Conservation (phyloP, 2,113 vertebrate genomes). For the Polyodon spathula region DNA sequence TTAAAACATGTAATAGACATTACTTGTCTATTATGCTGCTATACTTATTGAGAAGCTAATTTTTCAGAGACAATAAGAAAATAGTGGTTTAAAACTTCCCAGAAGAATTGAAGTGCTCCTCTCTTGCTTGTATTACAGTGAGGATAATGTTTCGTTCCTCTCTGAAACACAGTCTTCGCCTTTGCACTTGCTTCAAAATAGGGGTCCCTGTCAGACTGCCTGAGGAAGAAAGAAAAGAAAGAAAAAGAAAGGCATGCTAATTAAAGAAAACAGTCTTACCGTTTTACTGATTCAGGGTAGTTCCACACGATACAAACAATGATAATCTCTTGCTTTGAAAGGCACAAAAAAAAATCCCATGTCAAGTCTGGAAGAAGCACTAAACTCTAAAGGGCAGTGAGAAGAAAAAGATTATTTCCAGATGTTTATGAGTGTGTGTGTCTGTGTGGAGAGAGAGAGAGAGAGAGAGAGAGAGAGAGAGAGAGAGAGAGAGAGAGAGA, state of each 20-base stretch:
- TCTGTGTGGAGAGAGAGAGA: constrained; percentile 19
- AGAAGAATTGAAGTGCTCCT: no score
- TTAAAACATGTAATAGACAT: no score
- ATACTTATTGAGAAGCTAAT: no score
- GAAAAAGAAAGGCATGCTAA: neutral
- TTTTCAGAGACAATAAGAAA: no score
- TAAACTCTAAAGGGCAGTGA: constrained; percentile 27
- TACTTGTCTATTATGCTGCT: no score
- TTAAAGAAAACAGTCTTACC: constrained; percentile 8
- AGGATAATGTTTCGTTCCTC: neutral
- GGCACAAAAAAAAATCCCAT: constrained; percentile 56
- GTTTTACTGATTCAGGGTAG: constrained; percentile 25
- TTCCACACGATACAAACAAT: constrained; percentile 17
- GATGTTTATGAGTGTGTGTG: constrained; percentile 57
- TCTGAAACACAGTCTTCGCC: neutral
- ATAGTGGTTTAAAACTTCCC: no score
- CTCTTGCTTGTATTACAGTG: neutral
- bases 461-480: constrained; percentile 16
- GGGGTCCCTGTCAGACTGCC: neutral
- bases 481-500: constrained; percentile 30
- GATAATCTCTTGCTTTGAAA: constrained; percentile 32
- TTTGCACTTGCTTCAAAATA: neutral
- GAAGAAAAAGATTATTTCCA: constrained; percentile 62
- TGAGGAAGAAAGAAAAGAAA: no score
- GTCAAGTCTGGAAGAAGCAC: constrained; percentile 35